Evolutionary conservation across 2,113 vertebrate genomes (phyloP).

Genomic region (Agelaius phoeniceus): DNA sequence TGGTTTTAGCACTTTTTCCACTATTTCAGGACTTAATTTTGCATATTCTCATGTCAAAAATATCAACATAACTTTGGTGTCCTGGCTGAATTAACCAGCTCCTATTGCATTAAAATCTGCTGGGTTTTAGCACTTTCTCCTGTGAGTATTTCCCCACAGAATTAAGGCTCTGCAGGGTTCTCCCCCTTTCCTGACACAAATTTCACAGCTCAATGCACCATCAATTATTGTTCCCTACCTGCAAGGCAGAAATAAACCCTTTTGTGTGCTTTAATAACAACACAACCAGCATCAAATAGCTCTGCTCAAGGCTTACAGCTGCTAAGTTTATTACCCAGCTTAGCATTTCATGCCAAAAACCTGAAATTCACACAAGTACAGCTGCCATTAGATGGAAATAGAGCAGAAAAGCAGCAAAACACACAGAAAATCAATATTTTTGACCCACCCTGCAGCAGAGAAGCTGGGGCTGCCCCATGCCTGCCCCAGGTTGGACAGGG

Average conservation of each 20-base stretch:
- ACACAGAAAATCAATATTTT: not conserved
- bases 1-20: too few relatives aligned
- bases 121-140: too few relatives aligned
- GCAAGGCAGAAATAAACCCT: not conserved
- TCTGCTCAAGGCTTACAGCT: not conserved
- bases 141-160: not conserved
- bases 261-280: not conserved
- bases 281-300: not conserved
- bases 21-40: not conserved
- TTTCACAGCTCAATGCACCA: not conserved
- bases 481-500: not conserved
- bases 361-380: not conserved
- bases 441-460: not conserved
- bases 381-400: not conserved
- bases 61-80: not conserved
- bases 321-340: not conserved
- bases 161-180: not conserved
- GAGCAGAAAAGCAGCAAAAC: not conserved
- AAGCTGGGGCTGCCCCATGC: not conserved
- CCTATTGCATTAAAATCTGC: too few relatives aligned
- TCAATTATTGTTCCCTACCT: not conserved
- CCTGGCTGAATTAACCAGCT: not conserved
- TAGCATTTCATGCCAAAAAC: not conserved
- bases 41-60: not conserved
- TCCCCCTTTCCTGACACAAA: not conserved